Evolutionary conservation across 2,888 invertebrate species (phyloP), one percentile per base, ranked within the genome.

Genomic region (Cecidostiba fungosa): DNA sequence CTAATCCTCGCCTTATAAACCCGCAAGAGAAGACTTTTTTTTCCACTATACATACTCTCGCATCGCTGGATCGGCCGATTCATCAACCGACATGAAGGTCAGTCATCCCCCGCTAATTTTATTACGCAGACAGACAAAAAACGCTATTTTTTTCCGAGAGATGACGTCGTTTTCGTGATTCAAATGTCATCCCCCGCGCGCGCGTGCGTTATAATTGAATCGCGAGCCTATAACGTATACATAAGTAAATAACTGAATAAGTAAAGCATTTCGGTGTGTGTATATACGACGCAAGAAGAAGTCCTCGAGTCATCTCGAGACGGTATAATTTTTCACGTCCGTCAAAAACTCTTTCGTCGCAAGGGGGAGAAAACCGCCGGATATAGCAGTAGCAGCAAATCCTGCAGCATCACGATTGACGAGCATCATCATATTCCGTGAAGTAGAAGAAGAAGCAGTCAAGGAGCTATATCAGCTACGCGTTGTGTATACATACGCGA

Each of bases 1-100:
- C 88, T 91, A 90, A 91, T 91, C 90, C 89, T 16, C 59, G 29
- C n/a, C 19, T 29, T 23, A 19, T 26, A 32, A 23, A n/a, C n/a
- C 43, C 47, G 16, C 14, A 47, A 26, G 29, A 4, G 36, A 19
- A 26, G 19, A 5, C 47, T 2, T 19, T 12, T 10, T 43, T 1
- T 43, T 39, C 39, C 8, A 39, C 43, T 10, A 43, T n/a, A n/a
- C n/a, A n/a, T n/a, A n/a, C n/a, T n/a, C n/a, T 43, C 43, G 43
- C 43, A 10, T 43, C 50, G 50, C 19, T 50, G 16, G 50, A 50
- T 19, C 50, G 19, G 50, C 54, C 54, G 54, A 19, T 59, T n/a
- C 23, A 23, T 8, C 54, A 23, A n/a, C 23, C 54, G 8, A 0
- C 1, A 59, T 59, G 54, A 23, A 59, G 54, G 54, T 59, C 54